Base-by-base conservation (phyloP, 1,140 invertebrate species). In the Agrilus planipennis region DNA sequence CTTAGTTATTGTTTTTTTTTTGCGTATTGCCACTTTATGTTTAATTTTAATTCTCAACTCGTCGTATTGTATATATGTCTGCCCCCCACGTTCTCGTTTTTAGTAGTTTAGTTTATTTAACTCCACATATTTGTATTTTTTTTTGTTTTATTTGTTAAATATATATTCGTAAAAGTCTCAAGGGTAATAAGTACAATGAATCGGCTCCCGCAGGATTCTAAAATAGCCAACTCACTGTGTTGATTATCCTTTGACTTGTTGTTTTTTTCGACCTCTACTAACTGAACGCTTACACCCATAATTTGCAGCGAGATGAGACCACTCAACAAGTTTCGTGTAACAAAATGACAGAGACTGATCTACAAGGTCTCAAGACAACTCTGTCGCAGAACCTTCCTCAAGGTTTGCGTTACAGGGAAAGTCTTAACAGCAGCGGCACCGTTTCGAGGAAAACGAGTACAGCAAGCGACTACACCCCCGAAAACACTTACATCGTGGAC, bases 361-460 rank as follows among this genome's bases (percentile, higher is more conserved):
- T 58, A n/a, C 52, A 56, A 23, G 46, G 49, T 10, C 44, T 61
- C 10, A 59, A 60, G 46, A 54, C 46, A 6, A 53, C 52, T 2
- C 36, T 62, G 16, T 39, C 57, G 0, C 57, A 62, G 34, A 59
- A 55, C 34, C 47, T 62, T 20, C 51, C 43, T 28, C 54, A 56
- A 16, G 55, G 55, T 37, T 42, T 61, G 4, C 46, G 48, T 4
- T 58, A 58, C 41, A 54, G 65, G 25, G 66, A 70, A 29, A 68
- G 67, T 42, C 53, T 66, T 3, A 62, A 67, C 20, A 65, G 60
- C 14, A 69, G 66, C 11, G 65, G 60, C 12, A 67, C 67, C 2
- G 63, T 63, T 10, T 71, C 69, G 2, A 55, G 69, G 10, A 71
- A 71, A 49, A 70, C 69, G 1, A 69, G 67, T 45, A 71, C 69